Base-by-base conservation (phyloP, 2,797 vertebrate genomes). In the Syngnathus rostellatus region DNA sequence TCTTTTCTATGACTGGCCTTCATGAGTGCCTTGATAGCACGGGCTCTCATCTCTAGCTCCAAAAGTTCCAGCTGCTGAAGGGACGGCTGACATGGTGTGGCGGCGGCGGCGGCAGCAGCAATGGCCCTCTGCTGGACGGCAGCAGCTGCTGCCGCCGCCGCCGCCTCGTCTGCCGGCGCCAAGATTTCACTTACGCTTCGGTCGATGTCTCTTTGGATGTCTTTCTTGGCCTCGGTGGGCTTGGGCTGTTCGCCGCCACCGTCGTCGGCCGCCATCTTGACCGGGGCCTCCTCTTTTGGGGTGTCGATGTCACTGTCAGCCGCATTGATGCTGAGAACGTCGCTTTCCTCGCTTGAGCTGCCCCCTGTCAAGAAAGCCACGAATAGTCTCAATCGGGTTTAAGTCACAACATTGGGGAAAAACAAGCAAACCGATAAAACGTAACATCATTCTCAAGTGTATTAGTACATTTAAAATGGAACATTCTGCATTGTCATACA, bases 11-110 rank as follows among this genome's bases (percentile, higher is more conserved):
- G 92, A 5, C 93, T 92, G 70, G 97, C 97, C 86, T 98, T 99
- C 97, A 99, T 99, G 10, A 99, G 86, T 25, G 96, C 97, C 77
- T 99, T 99, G 79, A 99, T 99, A 53, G 97, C 97, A 72, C 96
- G 89, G 0, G 96, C 96, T 68, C 97, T 94, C 97, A 99, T 99
- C 76, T 99, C 97, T 1, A 99, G 78, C 85, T 99, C 97, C 58
- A 99, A 90, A 8, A 99, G 93, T 77, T 98, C 96, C 81, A 98
- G 90, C 69, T 98, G 97, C 75, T 98, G 96, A 41, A 94, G 90
- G 0, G 96, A 98, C 0, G 97, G 96, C 63, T 92, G 93, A 73
- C 91, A 76, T 0, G 88, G 84, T 38, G 87, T 85, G 2, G 88
- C 86, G 3, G 89, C 0, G 69, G 0, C 63, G 57, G 7, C 54